Conservation (phyloP, 2,888 invertebrate genomes). For the Aphelenchoides bicaudatus region DNA sequence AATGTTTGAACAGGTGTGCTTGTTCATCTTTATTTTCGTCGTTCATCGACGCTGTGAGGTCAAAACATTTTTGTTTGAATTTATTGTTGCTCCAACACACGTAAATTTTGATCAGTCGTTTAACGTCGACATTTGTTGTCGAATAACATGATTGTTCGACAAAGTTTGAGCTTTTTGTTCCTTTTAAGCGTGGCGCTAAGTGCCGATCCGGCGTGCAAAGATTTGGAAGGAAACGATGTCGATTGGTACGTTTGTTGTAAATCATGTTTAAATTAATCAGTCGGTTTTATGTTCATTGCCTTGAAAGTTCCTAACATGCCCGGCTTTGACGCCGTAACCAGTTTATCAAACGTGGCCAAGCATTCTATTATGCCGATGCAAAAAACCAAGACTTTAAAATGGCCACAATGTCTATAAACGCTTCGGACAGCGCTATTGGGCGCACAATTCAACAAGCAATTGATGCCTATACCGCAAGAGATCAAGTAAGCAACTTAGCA, state of each 20-base stretch:
- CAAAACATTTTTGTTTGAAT: no score
- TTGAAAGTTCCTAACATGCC: slow-evolving; percentile 42
- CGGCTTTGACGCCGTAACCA: slow-evolving; percentile 28
- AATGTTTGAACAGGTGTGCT: no score
- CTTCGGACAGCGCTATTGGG: slow-evolving; percentile 14
- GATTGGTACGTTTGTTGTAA: slow-evolving; percentile 17
- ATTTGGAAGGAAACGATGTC: slow-evolving; percentile 22
- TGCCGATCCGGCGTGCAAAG: slow-evolving; percentile 22
- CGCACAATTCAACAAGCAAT: slow-evolving; percentile 15
- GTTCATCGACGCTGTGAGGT: no score
- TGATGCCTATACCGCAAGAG: slow-evolving; percentile 7
- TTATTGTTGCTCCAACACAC: no score
- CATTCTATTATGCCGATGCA: slow-evolving; percentile 38
- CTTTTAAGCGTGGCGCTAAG: background rate
- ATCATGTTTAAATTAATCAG: background rate
- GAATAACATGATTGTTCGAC: no score
- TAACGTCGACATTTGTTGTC: no score
- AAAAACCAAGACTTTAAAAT: slow-evolving; percentile 27
- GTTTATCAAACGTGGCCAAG: slow-evolving; percentile 21
- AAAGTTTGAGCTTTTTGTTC: no score
- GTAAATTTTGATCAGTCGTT: no score
- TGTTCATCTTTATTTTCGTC: no score
- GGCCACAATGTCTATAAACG: background rate
- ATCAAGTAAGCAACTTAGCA: background rate
- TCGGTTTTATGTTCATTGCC: slow-evolving; percentile 41